Conservation (phyloP, 2,888 invertebrate genomes). For the Erebia epiphron region DNA sequence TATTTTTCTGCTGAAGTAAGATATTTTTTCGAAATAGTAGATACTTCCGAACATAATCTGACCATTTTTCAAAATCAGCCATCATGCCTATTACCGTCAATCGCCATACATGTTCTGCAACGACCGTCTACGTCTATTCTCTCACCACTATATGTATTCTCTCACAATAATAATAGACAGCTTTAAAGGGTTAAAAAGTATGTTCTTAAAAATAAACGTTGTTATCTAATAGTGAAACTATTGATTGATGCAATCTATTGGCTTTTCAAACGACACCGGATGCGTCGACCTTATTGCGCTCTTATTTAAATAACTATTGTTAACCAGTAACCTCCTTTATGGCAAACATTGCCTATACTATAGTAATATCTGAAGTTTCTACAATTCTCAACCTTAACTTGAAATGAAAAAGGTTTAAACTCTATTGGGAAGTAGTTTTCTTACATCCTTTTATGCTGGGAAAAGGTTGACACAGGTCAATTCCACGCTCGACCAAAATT, state of each 20-base stretch:
- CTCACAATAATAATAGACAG: too few relatives aligned
- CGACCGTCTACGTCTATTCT: too few relatives aligned
- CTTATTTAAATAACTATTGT: conserved; percentile 58
- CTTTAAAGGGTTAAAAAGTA: neutral
- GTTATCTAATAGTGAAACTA: conserved; percentile 4
- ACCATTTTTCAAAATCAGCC: too few relatives aligned
- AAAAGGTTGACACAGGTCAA: conserved; percentile 56
- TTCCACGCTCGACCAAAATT: conserved; percentile 63
- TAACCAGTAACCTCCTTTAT: conserved; percentile 40
- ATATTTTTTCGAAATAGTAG: too few relatives aligned
- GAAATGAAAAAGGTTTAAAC: neutral
- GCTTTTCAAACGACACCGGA: conserved; percentile 49
- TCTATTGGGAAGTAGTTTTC: conserved; percentile 1
- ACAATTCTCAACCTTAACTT: conserved; percentile 12
- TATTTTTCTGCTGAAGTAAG: too few relatives aligned
- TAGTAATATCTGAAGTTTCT: conserved; percentile 21
- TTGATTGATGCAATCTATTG: conserved; percentile 17
- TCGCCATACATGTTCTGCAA: too few relatives aligned
- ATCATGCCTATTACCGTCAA: too few relatives aligned
- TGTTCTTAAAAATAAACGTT: neutral
- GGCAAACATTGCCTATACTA: conserved; percentile 30
- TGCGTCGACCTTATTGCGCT: conserved; percentile 61
- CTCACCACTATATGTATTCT: too few relatives aligned
- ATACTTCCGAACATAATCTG: too few relatives aligned
- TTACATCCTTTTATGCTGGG: conserved; percentile 20